Base-by-base conservation (phyloP, 1,140 invertebrate genomes). In the Nephila pilipes region DNA sequence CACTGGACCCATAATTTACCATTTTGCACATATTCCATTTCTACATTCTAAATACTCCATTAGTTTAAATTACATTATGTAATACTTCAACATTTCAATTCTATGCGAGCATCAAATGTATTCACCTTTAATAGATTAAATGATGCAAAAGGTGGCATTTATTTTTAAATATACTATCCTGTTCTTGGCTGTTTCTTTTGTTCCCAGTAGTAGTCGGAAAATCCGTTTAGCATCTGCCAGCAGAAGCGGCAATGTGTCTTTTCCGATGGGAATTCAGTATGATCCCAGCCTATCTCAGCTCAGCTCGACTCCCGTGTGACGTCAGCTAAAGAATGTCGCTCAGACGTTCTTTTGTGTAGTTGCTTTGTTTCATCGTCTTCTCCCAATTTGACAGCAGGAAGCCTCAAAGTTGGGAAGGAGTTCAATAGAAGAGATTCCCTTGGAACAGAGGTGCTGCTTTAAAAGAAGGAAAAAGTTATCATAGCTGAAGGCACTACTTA, bases 221-320 rank as follows among this genome's bases (percentile, higher is more conserved):
- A 75, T 29, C 65, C 65, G 29, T 75, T 75, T 75, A 75, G 65
- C 25, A 75, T 46, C 16, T 32, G 14, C 10, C 16, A 83, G 54
- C 54, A 55, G 25, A 63, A 87, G 57, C 32, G 12, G 10, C 85
- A 36, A 32, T 55, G 38, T 16, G 20, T 57, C 60, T 57, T 85
- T 85, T 85, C 83, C 32, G 60, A 87, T 87, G 60, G n/a, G 85
- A 87, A 87, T 69, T 69, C 58, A 12, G 60, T 87, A 29, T 83
- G 58, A 87, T 87, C 60, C 85, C 32, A 87, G 69, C 69, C 69
- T 87, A 87, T 87, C 85, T 69, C 57, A 83, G 25, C 65, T 69
- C 65, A 36, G 65, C 85, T 87, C 54, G 36, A 83, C 38, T 83
- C 54, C 38, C 38, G 80, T 46, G 80, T 83, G 80, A 83, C 80